A percentile compares a stretch with the other conserved stretches of the same genome.
phyloP scores from a whole-genome alignment of 2,113 vertebrate species.

The Blennius ocellaris region DNA sequence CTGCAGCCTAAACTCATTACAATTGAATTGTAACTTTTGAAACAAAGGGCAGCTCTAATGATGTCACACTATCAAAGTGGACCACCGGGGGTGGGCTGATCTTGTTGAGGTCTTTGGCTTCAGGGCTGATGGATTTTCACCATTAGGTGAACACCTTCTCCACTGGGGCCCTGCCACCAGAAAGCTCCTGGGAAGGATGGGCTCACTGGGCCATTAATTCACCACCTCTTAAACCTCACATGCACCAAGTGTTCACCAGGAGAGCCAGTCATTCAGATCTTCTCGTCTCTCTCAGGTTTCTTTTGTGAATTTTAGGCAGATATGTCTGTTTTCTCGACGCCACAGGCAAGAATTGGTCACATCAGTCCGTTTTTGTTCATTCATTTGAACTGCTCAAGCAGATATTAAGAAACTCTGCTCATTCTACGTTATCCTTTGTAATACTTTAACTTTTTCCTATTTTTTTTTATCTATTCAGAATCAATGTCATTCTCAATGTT shows the following conservation, averaged over 20 bases:
- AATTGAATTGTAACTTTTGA: too few species aligned
- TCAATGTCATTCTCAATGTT: conserved; percentile 24
- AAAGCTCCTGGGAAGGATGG: conserved; percentile 38
- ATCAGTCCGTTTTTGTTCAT: background rate
- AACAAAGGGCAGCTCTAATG: too few species aligned
- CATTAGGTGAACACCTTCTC: conserved; percentile 27
- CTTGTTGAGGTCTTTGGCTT: background rate
- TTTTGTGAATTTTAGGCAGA: conserved; percentile 3
- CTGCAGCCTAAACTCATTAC: too few species aligned
- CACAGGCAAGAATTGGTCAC: too few species aligned
- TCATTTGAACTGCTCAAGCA: background rate
- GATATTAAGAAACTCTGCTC: background rate
- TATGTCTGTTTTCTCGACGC: background rate
- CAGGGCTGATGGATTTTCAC: conserved; percentile 9
- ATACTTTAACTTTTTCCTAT: background rate
- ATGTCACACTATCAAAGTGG: too few species aligned
- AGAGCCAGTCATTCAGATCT: conserved; percentile 8
- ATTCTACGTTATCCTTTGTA: conserved; percentile 6
- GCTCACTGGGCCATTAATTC: conserved; percentile 35
- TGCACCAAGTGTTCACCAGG: background rate
- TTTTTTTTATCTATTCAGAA: background rate
- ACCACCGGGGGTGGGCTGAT: background rate
- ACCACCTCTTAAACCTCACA: conserved; percentile 16
- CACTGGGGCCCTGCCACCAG: conserved; percentile 18
- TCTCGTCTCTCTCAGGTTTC: background rate